A percentile compares a stretch with the other conserved stretches of the same genome.
These are phyloP conservation scores for Melipona bicolor DNA, from an alignment of 2,888 invertebrate genomes.

Conservation along the genomic window DNA sequence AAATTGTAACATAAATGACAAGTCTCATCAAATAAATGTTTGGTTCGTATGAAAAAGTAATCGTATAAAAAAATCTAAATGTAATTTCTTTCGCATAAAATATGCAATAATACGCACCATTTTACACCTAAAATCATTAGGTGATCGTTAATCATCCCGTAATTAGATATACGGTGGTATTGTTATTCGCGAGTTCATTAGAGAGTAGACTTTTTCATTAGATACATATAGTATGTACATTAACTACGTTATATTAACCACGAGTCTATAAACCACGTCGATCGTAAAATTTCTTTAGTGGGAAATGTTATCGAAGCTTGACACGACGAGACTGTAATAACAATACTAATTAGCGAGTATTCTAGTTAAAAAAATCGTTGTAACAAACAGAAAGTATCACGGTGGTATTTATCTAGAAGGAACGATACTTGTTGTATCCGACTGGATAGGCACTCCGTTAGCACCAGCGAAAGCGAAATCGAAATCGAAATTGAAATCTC, in stretches of 20 bases:
- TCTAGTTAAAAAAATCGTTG: background rate
- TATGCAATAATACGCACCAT: background rate
- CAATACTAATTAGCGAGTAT: background rate
- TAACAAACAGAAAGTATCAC: constrained; percentile 38
- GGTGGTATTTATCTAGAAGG: background rate
- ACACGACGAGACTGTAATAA: background rate
- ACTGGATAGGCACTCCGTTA: background rate
- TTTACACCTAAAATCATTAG: background rate
- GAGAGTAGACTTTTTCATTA: background rate
- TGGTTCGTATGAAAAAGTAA: background rate
- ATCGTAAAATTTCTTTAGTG: background rate
- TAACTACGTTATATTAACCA: too few relatives aligned
- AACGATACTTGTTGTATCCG: constrained; percentile 55
- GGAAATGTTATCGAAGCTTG: background rate
- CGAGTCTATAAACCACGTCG: background rate
- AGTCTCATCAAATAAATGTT: too few relatives aligned
- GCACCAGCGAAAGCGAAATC: constrained; percentile 76
- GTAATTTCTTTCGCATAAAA: background rate
- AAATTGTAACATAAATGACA: background rate
- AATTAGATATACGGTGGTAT: background rate
- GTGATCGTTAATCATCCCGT: too few relatives aligned
- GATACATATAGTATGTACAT: too few relatives aligned
- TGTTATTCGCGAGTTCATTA: background rate
- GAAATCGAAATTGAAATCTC: constrained; percentile 77
- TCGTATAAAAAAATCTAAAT: background rate